Base-by-base conservation (phyloP, 2,888 invertebrate species). In the Nomada hirtipes region DNA sequence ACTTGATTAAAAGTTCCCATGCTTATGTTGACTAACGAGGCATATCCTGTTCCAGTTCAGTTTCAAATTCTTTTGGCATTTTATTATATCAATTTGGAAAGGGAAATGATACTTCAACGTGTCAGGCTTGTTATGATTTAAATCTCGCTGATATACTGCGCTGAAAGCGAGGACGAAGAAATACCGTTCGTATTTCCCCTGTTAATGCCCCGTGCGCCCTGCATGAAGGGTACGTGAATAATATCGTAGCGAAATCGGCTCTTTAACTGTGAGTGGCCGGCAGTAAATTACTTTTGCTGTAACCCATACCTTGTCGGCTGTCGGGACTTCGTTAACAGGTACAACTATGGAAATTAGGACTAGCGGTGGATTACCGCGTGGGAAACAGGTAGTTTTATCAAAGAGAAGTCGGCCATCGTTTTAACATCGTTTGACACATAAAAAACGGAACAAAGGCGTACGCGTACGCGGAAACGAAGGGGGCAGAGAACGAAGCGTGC, bases 241-340 rank as follows among this genome's bases (percentile, higher is more conserved):
- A 65, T 42, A 67, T 65, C 53, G 26, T 29, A 18, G 50, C 10
- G 42, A 60, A 52, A 60, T 65, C 29, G 64, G 36, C 26, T 20
- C 50, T 64, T 64, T 20, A 71, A 4, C 26, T 20, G 7, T 29
- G 23, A 72, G 50, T 52, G 57, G 18, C 20, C 44, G 47, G 10
- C 57, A 13, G 26, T 36, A 65, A 74, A 74, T 74, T 74, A 60
- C 53, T 44, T 60, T 52, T 29, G 15, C 23, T 20, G 36, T 60
- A 23, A 65, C 36, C 11, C 61, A 18, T 4, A 15, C 18, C 2
- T 13, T 15, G 3, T 2, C 7, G 10, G 42, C 47, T 10, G 29
- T 2, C 73, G 7, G 36, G 9, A 47, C 44, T 50, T 60, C 67
- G 59, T 67, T 61, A 75, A 55, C 47, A 18, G 1, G 65, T 7